Base-by-base conservation (phyloP, 1,140 invertebrate species). In the Andrena cerasifolii region DNA sequence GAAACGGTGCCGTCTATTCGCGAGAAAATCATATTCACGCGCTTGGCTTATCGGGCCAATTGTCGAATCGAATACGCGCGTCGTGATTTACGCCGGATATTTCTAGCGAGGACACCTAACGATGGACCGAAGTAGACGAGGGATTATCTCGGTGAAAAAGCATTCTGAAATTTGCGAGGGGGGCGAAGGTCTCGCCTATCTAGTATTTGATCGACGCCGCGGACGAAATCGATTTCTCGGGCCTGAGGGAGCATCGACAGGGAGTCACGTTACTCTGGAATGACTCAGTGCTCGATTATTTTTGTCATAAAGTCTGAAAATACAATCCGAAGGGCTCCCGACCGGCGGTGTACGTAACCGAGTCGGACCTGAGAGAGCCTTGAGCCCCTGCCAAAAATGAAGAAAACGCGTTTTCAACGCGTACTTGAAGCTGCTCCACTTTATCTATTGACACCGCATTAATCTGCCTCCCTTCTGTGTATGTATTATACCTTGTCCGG, bases 221-320 rank as follows among this genome's bases (percentile, higher is more conserved):
- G 47, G 49, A 21, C 16, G 21, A n/a, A 6, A 71, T 49, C 33
- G 21, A 45, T 45, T 33, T 1, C 8, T 36, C 12, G 49, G 40
- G 24, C 1, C 24, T 16, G 26, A 24, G 31, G 12, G 40, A 65
- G 43, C 36, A 71, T 72, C 51, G 33, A 66, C 56, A 59, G 36
- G 36, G 59, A 74, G 66, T 76, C 58, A 21, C 71, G 73, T 45
- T 70, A 43, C 51, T 51, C 43, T 56, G 51, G 83, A 78, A 61
- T 91, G 90, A 91, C 63, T 91, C 90, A 91, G 84, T 78, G 78
- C 65, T 84, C 81, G 83, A 90, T 91, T 91, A 92, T 91, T 91
- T 91, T 90, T 84, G 87, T 91, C 88, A 88, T 89, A 88, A 92
- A 88, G 84, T 91, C 90, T 84, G 80, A 92, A 92, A 92, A 92